These are phyloP conservation scores for Morpho helenor DNA, from an alignment of 2,888 invertebrate species.

Conservation along the genomic window DNA sequence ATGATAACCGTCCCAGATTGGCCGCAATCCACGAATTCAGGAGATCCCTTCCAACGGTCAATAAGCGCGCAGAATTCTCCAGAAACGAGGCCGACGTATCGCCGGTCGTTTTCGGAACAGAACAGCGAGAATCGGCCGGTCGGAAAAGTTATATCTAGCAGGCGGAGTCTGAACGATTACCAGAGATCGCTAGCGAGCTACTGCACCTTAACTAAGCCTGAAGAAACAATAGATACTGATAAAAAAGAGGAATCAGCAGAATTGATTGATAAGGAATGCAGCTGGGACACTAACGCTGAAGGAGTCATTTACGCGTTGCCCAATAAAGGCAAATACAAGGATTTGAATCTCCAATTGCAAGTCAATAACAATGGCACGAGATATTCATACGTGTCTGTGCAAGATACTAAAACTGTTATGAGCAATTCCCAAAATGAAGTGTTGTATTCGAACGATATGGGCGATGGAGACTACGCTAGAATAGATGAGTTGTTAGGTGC, in stretches of 20 bases:
- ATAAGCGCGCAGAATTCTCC: constrained; percentile 70
- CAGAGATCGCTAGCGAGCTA: constrained; percentile 62
- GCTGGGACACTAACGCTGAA: constrained; percentile 78
- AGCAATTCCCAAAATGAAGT: constrained; percentile 71
- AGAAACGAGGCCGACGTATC: constrained; percentile 67
- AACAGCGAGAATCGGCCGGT: constrained; percentile 54
- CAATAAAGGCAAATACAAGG: constrained; percentile 74
- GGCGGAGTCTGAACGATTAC: constrained; percentile 69
- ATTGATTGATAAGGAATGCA: constrained; percentile 78
- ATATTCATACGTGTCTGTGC: constrained; percentile 71
- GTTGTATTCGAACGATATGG: constrained; percentile 62
- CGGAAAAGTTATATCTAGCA: constrained; percentile 70
- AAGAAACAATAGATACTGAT: constrained; percentile 40
- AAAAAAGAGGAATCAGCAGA: constrained; percentile 66
- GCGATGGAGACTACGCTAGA: constrained; percentile 67
- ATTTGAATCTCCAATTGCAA: constrained; percentile 67
- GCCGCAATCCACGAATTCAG: constrained; percentile 62
- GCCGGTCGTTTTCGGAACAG: constrained; percentile 71
- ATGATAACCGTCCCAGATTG: constrained; percentile 83
- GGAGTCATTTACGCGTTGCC: constrained; percentile 74
- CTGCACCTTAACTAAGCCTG: constrained; percentile 50
- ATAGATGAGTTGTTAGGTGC: constrained; percentile 67
- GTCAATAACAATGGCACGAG: constrained; percentile 72
- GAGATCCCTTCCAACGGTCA: constrained; percentile 55
- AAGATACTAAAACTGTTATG: constrained; percentile 69